These are phyloP conservation scores for Hiodon alosoides DNA, from an alignment of 2,113 vertebrate species.

Conservation along the genomic window DNA sequence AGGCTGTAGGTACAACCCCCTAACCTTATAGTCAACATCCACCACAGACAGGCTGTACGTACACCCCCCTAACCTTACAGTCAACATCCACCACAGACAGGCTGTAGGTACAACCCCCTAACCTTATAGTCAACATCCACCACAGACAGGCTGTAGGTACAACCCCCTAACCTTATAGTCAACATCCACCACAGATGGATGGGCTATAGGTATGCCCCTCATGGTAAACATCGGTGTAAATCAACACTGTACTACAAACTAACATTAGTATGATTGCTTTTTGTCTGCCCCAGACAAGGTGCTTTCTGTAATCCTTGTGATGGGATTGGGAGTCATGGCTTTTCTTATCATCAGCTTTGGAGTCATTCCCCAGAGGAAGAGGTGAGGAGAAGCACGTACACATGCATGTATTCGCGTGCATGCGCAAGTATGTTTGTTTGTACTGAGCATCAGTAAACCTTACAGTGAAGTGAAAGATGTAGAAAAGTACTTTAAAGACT, in stretches of 20 bases:
- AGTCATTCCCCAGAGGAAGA: conserved; percentile 53
- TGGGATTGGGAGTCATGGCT: conserved; percentile 35
- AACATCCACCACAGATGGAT: neutral
- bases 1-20: neutral
- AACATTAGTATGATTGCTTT: neutral
- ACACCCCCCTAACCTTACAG: neutral
- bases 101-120: no score
- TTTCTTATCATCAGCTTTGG: conserved; percentile 50
- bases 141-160: no score
- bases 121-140: no score
- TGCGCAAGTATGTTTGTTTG: neutral
- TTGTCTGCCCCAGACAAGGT: conserved; percentile 44
- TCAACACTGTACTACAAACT: neutral
- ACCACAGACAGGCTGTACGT: no score
- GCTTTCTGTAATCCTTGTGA: conserved; percentile 49
- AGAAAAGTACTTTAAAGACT: neutral
- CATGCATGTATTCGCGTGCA: conserved; percentile 5
- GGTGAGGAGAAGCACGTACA: conserved; percentile 48
- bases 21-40: neutral
- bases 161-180: no score
- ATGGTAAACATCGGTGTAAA: no score
- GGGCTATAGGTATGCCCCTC: no score
- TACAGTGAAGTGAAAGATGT: conserved; percentile 2
- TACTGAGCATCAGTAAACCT: neutral
- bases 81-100: no score